These are phyloP conservation scores for Pyrochroa serraticornis DNA, from an alignment of 2,888 invertebrate species.

Conservation along the genomic window DNA sequence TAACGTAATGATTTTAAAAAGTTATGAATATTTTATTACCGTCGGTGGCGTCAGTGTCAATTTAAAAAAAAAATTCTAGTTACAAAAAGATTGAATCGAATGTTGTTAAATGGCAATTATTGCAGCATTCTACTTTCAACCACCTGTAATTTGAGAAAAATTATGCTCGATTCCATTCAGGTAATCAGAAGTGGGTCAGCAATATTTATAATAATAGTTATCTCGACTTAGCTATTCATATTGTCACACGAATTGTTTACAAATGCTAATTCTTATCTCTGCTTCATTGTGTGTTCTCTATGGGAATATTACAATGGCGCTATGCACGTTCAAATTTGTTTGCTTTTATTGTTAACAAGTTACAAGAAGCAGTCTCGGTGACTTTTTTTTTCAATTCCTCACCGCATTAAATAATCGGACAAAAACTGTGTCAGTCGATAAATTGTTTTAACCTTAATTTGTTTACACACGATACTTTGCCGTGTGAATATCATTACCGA, in stretches of 20 bases:
- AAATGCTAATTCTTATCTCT: slow-evolving; percentile 22
- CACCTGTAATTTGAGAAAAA: slow-evolving; percentile 40
- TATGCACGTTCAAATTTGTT: background rate
- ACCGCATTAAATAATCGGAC: slow-evolving; percentile 1
- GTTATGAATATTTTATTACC: too few species aligned
- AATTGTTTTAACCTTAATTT: slow-evolving; percentile 26
- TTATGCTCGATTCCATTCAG: slow-evolving; percentile 46
- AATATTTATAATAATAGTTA: slow-evolving; percentile 46
- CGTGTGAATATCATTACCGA: slow-evolving; percentile 32
- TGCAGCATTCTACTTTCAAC: slow-evolving; percentile 36
- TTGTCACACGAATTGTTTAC: slow-evolving; percentile 34
- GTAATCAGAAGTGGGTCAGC: slow-evolving; percentile 46
- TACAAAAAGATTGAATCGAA: too few species aligned
- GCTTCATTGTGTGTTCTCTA: slow-evolving; percentile 4
- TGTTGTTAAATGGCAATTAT: slow-evolving; percentile 8
- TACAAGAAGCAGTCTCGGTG: background rate
- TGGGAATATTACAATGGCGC: slow-evolving; percentile 1
- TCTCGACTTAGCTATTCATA: slow-evolving; percentile 36
- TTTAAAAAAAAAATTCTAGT: too few species aligned
- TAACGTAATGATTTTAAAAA: too few species aligned
- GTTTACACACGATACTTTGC: slow-evolving; percentile 10
- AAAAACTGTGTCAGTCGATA: background rate
- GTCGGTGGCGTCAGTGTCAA: too few species aligned
- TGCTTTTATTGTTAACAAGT: background rate
- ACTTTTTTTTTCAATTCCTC: background rate